Base-by-base conservation (phyloP, 2,888 invertebrate genomes). In the Drosophila bunnanda region DNA sequence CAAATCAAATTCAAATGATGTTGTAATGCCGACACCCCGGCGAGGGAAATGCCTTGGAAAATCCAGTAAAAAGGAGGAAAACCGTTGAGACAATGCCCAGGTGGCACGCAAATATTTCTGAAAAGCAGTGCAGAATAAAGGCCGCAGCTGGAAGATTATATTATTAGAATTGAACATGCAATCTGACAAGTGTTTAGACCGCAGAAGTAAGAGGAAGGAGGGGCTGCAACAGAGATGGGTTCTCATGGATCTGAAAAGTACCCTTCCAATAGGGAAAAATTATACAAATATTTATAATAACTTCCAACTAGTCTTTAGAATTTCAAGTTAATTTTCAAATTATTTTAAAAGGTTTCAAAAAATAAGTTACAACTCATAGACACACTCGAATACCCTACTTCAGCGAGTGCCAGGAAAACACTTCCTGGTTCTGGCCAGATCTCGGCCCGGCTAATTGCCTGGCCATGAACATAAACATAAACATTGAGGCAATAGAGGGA, bases 1-100 rank as follows among this genome's bases (percentile, higher is more conserved):
- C 91, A 91, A 91, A 91, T 90, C 90, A 91, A 90, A 90, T 88
- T 87, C 89, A 86, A 88, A 91, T 90, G 84, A 81, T 90, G 86
- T 83, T 86, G 84, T 88, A 79, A 82, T 76, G 64, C 84, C 75
- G 87, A 88, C 87, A 82, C 86, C 88, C 53, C 30, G 52, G 43
- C 34, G 55, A n/a, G 13, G 25, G 17, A 41, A 32, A 30, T n/a
- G 30, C 48, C 13, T 22, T 20, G 17, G 41, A 50, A 38, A 50
- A 25, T 7, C 25, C 30, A 25, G 44, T 12, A 34, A 28, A 41
- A 20, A 15, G 58, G 48, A 39, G 50, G 43, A 32, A 2, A 20
- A 20, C 46, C 38, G 60, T 44, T 75, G 55, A 65, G 79, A 88
- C 79, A 87, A 75, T 82, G 86, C 60, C 67, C 78, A 66, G 68